Conservation (phyloP, 2,113 vertebrate species). For the Oncorhynchus gorbuscha region DNA sequence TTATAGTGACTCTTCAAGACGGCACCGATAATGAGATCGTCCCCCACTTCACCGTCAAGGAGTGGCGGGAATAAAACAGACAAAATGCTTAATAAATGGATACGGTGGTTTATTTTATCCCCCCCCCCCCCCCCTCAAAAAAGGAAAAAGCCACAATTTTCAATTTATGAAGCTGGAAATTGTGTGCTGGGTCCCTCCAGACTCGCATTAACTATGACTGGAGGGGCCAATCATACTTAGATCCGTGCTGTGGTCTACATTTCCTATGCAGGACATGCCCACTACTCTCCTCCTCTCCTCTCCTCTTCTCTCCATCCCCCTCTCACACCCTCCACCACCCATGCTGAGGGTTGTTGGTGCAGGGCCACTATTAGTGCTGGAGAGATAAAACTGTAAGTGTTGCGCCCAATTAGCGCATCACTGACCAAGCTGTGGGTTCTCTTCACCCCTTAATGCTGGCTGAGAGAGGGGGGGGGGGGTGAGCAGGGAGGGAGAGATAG, state of each 20-base stretch:
- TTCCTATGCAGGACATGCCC: slow-evolving; percentile 84
- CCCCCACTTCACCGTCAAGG: slow-evolving; percentile 67
- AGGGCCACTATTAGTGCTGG: slow-evolving; percentile 92
- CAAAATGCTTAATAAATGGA: slow-evolving; percentile 84
- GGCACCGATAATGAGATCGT: slow-evolving; percentile 72
- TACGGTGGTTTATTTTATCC: slow-evolving; percentile 73
- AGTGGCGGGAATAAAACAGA: slow-evolving; percentile 76
- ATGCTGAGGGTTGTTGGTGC: slow-evolving; percentile 91
- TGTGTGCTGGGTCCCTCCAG: slow-evolving; percentile 87
- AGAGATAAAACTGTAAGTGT: slow-evolving; percentile 99
- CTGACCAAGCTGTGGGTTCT: slow-evolving; percentile 90
- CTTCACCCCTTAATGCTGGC: slow-evolving; percentile 56
- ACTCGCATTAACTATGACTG: slow-evolving; percentile 96
- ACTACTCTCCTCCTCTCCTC: slow-evolving; percentile 20
- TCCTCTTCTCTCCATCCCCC: slow-evolving; percentile 22
- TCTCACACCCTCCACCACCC: slow-evolving; percentile 79
- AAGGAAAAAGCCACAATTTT: slow-evolving; percentile 82
- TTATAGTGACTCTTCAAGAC: slow-evolving; percentile 65
- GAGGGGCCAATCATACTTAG: slow-evolving; percentile 91
- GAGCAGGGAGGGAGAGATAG: slow-evolving; percentile 10
- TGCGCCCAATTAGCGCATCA: slow-evolving; percentile 99
- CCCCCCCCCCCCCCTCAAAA: slow-evolving; percentile 60
- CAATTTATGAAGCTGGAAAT: slow-evolving; percentile 99
- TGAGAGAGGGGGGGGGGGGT: slow-evolving; percentile 63
- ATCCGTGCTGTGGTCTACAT: slow-evolving; percentile 78